A percentile compares a stretch with the other conserved stretches of the same genome.
These are phyloP conservation scores for Leptinotarsa texana DNA, from an alignment of 1,140 invertebrate species.

Conservation along the genomic window DNA sequence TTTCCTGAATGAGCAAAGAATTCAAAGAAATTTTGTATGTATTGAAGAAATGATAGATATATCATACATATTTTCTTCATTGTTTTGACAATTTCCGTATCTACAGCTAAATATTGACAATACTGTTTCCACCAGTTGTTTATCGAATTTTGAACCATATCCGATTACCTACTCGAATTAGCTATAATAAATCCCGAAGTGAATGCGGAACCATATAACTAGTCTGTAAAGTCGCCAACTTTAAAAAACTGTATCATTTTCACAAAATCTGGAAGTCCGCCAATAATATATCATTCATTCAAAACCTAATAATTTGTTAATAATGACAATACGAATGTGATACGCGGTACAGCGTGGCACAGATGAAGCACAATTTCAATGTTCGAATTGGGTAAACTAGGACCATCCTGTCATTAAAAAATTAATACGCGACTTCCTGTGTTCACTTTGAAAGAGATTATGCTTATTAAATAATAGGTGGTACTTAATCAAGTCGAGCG, in stretches of 20 bases:
- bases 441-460: neutral
- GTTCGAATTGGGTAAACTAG: constrained; percentile 8
- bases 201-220: too few relatives aligned
- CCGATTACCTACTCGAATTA: too few relatives aligned
- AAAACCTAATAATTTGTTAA: neutral
- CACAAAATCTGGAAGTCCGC: neutral
- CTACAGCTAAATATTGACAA: too few relatives aligned
- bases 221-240: too few relatives aligned
- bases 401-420: neutral
- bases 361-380: neutral
- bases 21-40: too few relatives aligned
- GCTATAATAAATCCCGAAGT: too few relatives aligned
- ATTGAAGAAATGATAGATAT: too few relatives aligned
- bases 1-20: too few relatives aligned
- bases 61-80: too few relatives aligned
- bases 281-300: neutral
- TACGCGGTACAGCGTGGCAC: neutral
- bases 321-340: neutral
- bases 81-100: too few relatives aligned
- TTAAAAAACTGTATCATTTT: neutral
- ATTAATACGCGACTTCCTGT: neutral
- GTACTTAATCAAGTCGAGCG: constrained; percentile 8
- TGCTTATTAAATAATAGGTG: constrained; percentile 9
- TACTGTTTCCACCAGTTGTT: too few relatives aligned
- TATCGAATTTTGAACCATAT: too few relatives aligned